phyloP scores from a whole-genome alignment of 92 coral and sea anemone genomes.

The Pocillopora meandrina region DNA sequence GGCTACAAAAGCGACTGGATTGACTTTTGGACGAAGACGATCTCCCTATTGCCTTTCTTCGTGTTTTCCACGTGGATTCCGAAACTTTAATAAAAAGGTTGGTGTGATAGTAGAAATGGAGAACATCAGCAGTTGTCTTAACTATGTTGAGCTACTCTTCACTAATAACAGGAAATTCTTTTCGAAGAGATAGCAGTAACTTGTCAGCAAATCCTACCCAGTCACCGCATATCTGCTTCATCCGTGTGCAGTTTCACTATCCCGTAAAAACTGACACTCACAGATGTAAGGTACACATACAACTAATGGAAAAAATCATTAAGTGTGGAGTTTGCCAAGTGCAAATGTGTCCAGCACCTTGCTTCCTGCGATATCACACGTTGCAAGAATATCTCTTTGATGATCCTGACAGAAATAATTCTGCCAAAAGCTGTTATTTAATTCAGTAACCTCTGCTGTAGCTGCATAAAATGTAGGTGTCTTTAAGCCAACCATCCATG shows the following conservation, averaged over 20 bases:
- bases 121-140: slow-evolving; percentile 23
- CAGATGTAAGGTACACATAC: slow-evolving; percentile 54
- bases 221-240: slow-evolving; percentile 22
- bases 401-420: slow-evolving; percentile 43
- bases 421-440: slow-evolving; percentile 19
- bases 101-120: slow-evolving; percentile 42
- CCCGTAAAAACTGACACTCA: slow-evolving; percentile 41
- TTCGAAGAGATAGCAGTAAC: neutral
- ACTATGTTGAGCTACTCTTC: slow-evolving; percentile 36
- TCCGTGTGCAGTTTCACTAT: slow-evolving; percentile 38
- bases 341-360: slow-evolving; percentile 50
- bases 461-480: no score
- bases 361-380: slow-evolving; percentile 48
- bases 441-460: no score
- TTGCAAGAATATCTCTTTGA: slow-evolving; percentile 49
- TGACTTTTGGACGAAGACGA: slow-evolving; percentile 44
- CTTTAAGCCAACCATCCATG: no score
- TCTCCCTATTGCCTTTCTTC: slow-evolving; percentile 27
- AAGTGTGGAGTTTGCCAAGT: slow-evolving; percentile 50
- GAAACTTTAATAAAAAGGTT: slow-evolving; percentile 39
- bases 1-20: slow-evolving; percentile 11
- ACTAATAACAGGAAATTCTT: slow-evolving; percentile 22
- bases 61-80: slow-evolving; percentile 30
- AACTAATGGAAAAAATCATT: slow-evolving; percentile 41
- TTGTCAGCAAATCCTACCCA: neutral